Evolutionary conservation across 2,888 invertebrate genomes (phyloP).

Genomic region (Callyntrura guangdongensis): DNA sequence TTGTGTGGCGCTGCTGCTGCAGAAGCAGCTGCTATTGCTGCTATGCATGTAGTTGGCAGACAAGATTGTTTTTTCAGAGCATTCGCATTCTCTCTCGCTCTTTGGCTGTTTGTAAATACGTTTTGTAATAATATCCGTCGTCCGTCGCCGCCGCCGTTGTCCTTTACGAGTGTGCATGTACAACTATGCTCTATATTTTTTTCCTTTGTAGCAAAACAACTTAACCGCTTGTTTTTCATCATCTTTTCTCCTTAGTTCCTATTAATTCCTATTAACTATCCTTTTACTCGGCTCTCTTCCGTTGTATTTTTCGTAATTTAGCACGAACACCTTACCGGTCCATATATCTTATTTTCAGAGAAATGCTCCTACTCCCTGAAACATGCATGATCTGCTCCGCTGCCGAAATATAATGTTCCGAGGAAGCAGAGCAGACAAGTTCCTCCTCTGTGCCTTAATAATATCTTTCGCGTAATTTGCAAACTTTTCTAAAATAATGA

Average conservation of each 20-base stretch:
- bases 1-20: background rate
- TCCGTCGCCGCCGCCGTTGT: background rate
- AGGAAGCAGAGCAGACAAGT: no score
- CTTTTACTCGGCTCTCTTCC: no score
- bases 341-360: background rate
- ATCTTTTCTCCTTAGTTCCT: no score
- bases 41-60: background rate
- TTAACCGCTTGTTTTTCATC: background rate
- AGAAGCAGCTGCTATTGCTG: background rate
- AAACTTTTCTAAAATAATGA: no score
- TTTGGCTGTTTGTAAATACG: constrained; percentile 1
- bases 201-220: background rate
- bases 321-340: background rate
- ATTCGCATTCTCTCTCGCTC: background rate
- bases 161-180: background rate
- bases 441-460: no score
- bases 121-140: constrained; percentile 15
- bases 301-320: background rate
- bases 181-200: background rate
- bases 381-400: background rate
- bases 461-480: no score
- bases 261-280: no score
- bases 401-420: no score
- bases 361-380: background rate
- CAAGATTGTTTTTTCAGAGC: background rate